Evolutionary conservation across 2,888 invertebrate genomes (phyloP), one percentile per base, ranked within the genome.

Genomic region (Nasonia oneida): DNA sequence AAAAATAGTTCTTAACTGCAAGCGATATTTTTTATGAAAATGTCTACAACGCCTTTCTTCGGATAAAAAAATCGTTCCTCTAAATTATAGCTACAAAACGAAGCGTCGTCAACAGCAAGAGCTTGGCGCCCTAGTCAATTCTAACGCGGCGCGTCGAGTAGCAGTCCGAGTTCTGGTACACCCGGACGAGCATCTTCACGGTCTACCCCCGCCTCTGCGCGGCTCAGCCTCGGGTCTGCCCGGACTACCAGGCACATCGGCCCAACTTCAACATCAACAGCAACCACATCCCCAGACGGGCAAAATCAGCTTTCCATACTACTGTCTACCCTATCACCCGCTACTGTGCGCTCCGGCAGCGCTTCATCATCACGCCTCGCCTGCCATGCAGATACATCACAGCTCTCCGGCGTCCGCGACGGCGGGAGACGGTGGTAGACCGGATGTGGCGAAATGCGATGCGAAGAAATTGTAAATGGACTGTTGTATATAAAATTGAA

Each of bases 61-160:
- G 29, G 29, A 1, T 29, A 29, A 29, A 29, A 29, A 29, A 29
- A 29, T 29, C 29, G 1, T 29, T 29, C 29, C n/a, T 23, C 18
- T 10, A 10, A 18, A 12, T 80, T 87, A 1, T 89, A 93, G 98
- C 75, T 98, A 98, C 94, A 99, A 99, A 93, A 98, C 98, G 15
- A 99, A 98, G 93, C 95, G 98, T 91, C 98, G 98, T 93, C 98
- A 98, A 91, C 95, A 98, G 79, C 98, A 98, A 91, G 96, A 97
- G 90, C 96, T 97, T 89, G 95, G 95, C 81, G 95, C 95, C 0
- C 94, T 96, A 93, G 93, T 96, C 18, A 95, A 95, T 50, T 95
- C 95, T 12, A 95, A 94, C 0, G 95, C 95, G 0, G 95, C 95
- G 4, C 95, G 98, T 89, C 83, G 90, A 10, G 98, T 98, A 0